A percentile compares a stretch with the other conserved stretches of the same genome.
Evolutionary conservation across 2,113 vertebrate genomes (phyloP).

Genomic region (Otis tarda): DNA sequence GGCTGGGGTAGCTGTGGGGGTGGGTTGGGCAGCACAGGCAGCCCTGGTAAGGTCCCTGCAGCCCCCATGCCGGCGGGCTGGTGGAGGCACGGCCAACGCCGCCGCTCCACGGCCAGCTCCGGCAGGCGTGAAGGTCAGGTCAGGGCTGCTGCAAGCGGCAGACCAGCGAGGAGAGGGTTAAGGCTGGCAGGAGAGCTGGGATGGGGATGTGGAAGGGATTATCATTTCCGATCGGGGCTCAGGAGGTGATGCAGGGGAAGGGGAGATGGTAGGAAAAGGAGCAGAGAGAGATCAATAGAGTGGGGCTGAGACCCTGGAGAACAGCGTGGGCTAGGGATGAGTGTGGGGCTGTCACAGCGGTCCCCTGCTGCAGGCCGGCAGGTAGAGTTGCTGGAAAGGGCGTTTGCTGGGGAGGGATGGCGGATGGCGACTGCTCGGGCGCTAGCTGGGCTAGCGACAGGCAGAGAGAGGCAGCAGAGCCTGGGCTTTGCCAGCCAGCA

Average conservation of each 20-base stretch:
- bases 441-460: neutral
- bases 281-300: neutral
- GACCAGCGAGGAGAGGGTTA: neutral
- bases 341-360: neutral
- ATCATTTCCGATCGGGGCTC: neutral
- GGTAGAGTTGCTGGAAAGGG: neutral
- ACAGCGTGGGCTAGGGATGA: neutral
- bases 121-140: neutral
- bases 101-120: neutral
- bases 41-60: neutral
- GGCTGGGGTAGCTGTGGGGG: neutral
- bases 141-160: neutral
- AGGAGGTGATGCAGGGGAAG: neutral
- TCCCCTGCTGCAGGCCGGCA: neutral
- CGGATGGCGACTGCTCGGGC: neutral
- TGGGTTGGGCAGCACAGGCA: neutral
- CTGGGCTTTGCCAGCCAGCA: neutral
- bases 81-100: neutral
- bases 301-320: neutral
- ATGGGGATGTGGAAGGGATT: neutral
- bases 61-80: fast-evolving
- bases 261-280: neutral
- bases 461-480: neutral
- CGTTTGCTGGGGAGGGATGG: neutral
- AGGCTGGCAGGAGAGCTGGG: neutral